phyloP scores from a whole-genome alignment of 2,888 invertebrate species.

The Scaptomyza parva region DNA sequence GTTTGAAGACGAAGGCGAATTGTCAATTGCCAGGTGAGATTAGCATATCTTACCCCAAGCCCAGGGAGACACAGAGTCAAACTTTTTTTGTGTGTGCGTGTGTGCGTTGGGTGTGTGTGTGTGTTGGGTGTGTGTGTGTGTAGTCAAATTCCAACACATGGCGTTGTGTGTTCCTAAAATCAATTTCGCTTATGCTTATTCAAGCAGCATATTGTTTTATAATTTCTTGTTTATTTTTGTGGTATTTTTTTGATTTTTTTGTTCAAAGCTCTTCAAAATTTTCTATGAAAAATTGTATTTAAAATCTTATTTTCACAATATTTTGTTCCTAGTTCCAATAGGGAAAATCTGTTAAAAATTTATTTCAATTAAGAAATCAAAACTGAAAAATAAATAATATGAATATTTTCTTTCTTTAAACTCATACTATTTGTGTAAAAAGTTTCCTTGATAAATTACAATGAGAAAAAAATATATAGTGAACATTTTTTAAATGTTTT shows the following conservation, averaged over 20 bases:
- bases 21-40: conserved; percentile 72
- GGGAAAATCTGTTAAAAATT: too few species aligned
- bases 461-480: too few species aligned
- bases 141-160: not conserved
- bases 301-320: too few species aligned
- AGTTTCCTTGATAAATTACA: too few species aligned
- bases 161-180: conserved; percentile 14
- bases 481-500: too few species aligned
- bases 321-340: too few species aligned
- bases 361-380: too few species aligned
- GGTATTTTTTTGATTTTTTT: not conserved
- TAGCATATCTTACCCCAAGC: conserved; percentile 69
- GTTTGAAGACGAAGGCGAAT: conserved; percentile 64
- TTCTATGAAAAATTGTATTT: too few species aligned
- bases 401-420: too few species aligned
- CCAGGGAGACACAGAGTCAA: conserved; percentile 28
- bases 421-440: too few species aligned
- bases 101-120: not conserved
- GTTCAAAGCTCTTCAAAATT: too few species aligned
- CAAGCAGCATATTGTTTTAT: not conserved
- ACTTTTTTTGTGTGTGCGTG: not conserved
- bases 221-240: not conserved
- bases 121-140: not conserved
- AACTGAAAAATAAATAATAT: too few species aligned
- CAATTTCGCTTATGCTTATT: conserved; percentile 8